These are phyloP conservation scores for Lemur catta DNA, from an alignment of 2,797 vertebrate species.

Conservation along the genomic window DNA sequence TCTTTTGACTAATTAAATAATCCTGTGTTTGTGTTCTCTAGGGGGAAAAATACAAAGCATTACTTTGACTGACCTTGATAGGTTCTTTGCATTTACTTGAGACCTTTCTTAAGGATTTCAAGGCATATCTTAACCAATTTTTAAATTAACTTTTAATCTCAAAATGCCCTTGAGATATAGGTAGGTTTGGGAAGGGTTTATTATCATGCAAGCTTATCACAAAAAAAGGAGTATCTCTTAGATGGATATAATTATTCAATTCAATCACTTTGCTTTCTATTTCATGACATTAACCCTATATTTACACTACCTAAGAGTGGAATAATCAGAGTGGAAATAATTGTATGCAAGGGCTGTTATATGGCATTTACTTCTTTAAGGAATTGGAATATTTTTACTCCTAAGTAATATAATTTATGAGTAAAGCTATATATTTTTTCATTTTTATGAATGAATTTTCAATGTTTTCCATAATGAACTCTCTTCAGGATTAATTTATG, in stretches of 20 bases:
- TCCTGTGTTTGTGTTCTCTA: neutral
- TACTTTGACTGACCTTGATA: constrained; percentile 18
- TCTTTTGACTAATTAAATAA: neutral
- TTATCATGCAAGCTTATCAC: constrained; percentile 17
- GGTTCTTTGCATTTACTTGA: constrained; percentile 38
- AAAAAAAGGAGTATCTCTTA: neutral
- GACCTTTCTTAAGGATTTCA: constrained; percentile 21
- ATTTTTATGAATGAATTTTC: neutral
- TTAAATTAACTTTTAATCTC: constrained; percentile 67
- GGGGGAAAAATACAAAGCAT: neutral
- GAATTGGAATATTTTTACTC: neutral
- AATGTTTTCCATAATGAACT: neutral
- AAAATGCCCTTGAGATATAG: constrained; percentile 9
- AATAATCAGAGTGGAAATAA: neutral
- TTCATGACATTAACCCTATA: neutral
- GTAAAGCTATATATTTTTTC: neutral
- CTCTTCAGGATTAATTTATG: neutral
- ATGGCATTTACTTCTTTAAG: neutral
- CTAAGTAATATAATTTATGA: neutral
- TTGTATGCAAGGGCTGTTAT: neutral
- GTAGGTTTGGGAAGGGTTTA: constrained; percentile 17
- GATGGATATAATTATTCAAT: neutral
- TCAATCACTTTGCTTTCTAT: constrained; percentile 22
- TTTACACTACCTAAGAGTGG: neutral
- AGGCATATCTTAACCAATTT: constrained; percentile 41